Evolutionary conservation across 2,888 invertebrate genomes (phyloP), one percentile per base, ranked within the genome.

Genomic region (Cremastobaeus sp.): DNA sequence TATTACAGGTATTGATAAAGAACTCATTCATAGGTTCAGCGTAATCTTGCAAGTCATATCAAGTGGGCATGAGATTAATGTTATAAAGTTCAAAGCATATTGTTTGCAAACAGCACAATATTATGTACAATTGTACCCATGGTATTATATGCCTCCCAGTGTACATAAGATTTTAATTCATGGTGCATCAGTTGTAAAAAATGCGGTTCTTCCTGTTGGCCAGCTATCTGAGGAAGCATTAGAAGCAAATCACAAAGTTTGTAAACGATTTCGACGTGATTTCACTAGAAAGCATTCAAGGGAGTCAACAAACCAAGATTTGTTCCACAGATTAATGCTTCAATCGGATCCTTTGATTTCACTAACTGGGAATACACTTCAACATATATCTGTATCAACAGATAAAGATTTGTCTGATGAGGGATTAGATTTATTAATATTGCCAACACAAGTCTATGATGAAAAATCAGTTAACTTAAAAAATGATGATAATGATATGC

Each of bases 101-200:
- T 54, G 54, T 21, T 17, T 20, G 14, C 28, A 37, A 11, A 54
- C 54, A 11, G 37, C 54, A 11, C 15, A 54, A 2, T 28, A 28
- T 11, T 54, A 34, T 6, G 54, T 54, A 0, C 1, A 14, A 2
- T 9, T 21, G 3, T 52, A 52, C 41, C 41, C 1, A n/a, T n/a
- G n/a, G n/a, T n/a, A n/a, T n/a, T n/a, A n/a, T n/a, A n/a, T n/a
- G n/a, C n/a, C n/a, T n/a, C 48, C 62, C 9, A 50, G 37, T 9
- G 20, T 48, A 12, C 62, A 50, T 21, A 62, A 62, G 39, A 20
- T 54, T n/a, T 25, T 65, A 18, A 37, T 65, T 9, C 55, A 65
- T 55, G 47, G 54, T 18, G 3, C 43, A 6, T 39, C 30, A 6
- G 6, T 64, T 1, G 15, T 25, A 14, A 17, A 9, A 15, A 9